These are phyloP conservation scores for Dione vanillae DNA, from an alignment of 2,888 invertebrate species.

Conservation along the genomic window DNA sequence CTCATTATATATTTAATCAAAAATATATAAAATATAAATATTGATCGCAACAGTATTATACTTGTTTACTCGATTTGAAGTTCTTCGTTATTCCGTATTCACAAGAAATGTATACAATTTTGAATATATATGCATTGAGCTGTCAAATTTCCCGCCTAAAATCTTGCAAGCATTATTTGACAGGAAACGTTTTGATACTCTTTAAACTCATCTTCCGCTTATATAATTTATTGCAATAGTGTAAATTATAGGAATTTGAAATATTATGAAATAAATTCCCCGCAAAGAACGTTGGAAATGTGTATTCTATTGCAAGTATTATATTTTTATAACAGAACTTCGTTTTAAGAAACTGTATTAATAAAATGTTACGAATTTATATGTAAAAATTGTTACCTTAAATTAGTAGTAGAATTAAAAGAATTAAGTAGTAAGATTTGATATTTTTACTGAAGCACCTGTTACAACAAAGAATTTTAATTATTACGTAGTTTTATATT, in stretches of 20 bases:
- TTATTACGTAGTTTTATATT: conserved; percentile 17
- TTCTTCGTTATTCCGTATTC: neutral
- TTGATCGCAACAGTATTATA: conserved; percentile 18
- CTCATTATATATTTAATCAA: neutral
- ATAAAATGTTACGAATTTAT: conserved; percentile 65
- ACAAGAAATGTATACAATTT: neutral
- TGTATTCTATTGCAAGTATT: conserved; percentile 35
- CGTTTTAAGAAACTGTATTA: conserved; percentile 43
- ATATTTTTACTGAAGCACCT: conserved; percentile 26
- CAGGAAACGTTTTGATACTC: conserved; percentile 9
- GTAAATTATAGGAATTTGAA: neutral
- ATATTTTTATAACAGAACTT: conserved; percentile 24
- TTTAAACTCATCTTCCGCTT: neutral
- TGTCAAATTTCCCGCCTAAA: conserved; percentile 22
- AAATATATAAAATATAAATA: conserved; percentile 15
- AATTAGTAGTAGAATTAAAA: conserved; percentile 34
- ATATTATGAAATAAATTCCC: neutral
- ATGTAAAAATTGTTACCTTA: conserved; percentile 73
- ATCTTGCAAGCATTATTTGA: neutral
- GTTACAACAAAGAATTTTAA: conserved; percentile 26
- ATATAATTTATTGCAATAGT: neutral
- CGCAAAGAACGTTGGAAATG: neutral
- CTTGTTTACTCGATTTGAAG: conserved; percentile 2
- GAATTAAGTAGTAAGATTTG: conserved; percentile 18
- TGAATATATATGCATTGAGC: neutral